Evolutionary conservation across 2,888 invertebrate genomes (phyloP), one percentile per base, ranked within the genome.

Genomic region (Perizoma affinitatum): DNA sequence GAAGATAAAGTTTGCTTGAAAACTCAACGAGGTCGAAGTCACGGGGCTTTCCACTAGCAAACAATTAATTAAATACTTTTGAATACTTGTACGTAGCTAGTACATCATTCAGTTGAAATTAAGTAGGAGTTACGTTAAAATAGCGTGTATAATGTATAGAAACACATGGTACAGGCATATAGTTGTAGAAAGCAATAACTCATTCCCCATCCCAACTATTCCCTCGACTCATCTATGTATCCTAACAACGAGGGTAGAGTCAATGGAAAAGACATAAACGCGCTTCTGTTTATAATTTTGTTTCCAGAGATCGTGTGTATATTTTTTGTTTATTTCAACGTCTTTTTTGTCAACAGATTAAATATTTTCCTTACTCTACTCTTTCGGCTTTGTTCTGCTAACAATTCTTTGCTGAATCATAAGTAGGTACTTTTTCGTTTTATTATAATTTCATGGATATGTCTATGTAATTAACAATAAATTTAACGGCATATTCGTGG

Each of bases 181-280:
- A 90, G 88, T 90, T 89, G 81, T 83, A 90, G 90, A 90, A 90
- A 86, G 89, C 88, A 80, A 91, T 91, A 90, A 89, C 72, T 92
- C 88, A 92, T 88, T 83, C 87, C 84, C 81, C 87, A 87, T 88
- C 89, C 89, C 84, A 86, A 89, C 89, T 90, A 90, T 88, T 90
- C 91, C 90, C 90, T 85, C 70, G 89, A 79, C 86, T 84, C 87
- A 82, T 82, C 83, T 87, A 85, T 83, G 85, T 88, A 86, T 82
- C 82, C 77, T 69, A 75, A 76, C 73, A 74, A 69, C 61, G 61
- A 73, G 69, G 72, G 69, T 68, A 58, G 66, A 68, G 53, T 64
- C 48, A 56, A 80, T 83, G 73, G 83, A 84, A 73, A 71, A 40
- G 75, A 61, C 76, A 68, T 56, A 44, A 58, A 52, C 54, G 55